Evolutionary conservation across 2,888 invertebrate genomes (phyloP), one percentile per base, ranked within the genome.

Genomic region (Xestia c-nigrum): DNA sequence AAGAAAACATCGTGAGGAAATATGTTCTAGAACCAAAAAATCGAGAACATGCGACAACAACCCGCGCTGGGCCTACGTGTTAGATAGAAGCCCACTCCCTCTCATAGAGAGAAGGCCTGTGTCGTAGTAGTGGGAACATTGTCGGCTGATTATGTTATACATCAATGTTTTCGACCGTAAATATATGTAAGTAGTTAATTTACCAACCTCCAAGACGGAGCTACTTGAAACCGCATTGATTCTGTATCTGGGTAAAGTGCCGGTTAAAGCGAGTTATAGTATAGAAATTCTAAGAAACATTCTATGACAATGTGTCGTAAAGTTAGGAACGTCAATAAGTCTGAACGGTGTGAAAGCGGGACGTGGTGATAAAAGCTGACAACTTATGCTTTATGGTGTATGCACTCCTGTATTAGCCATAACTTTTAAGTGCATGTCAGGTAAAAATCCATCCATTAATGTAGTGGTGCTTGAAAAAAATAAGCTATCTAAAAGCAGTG

Each of bases 301-400:
- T 63, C 70, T 46, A 66, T 50, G 74, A 88, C 87, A 87, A 87
- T 88, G 68, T 74, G 75, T 79, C 87, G 73, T 87, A 87, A 87
- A 87, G 38, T 64, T 64, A 64, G 63, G 10, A 64, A 71, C 43
- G 61, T 66, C 77, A 71, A 74, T 79, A 83, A 16, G 68, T 71
- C 46, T 69, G 38, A 70, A 68, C 21, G 38, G 40, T 59, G 80
- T 63, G 83, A 86, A 86, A 85, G 84, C 40, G 70, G 72, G 59
- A 61, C 79, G 40, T 6, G 12, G 66, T 55, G n/a, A 31, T 74
- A 71, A 83, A 76, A 70, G 19, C 55, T 74, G 61, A 61, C 71
- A 77, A 66, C 38, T 72, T 78, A 38, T 59, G n/a, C 71, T 77
- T 68, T 14, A 57, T 65, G 55, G 38, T 77, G 71, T 50, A 14